These are phyloP conservation scores for Meandrina meandrites DNA, from an alignment of 92 coral and sea anemone species.

Conservation along the genomic window DNA sequence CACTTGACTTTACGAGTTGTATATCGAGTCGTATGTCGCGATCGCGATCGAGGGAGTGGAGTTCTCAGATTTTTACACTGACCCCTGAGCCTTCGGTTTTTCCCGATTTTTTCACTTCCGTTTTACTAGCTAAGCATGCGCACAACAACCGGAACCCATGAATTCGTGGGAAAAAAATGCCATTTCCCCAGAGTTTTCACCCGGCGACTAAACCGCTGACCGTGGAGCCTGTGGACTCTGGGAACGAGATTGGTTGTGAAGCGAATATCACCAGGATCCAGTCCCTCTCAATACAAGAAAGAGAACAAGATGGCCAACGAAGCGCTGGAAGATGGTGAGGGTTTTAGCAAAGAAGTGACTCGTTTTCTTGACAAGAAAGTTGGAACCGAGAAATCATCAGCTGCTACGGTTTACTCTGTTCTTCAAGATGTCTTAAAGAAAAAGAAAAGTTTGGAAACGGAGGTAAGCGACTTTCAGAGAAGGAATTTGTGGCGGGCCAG, in stretches of 20 bases:
- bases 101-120: no score
- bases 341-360: slow-evolving; percentile 37
- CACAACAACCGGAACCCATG: no score
- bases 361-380: slow-evolving; percentile 51
- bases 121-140: no score
- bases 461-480: slow-evolving; percentile 40
- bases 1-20: no score
- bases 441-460: slow-evolving; percentile 44
- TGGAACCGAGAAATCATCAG: slow-evolving; percentile 37
- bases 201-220: no score
- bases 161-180: no score
- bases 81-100: no score
- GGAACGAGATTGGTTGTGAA: neutral
- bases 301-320: slow-evolving; percentile 65
- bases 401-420: slow-evolving; percentile 32
- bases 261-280: neutral
- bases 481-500: neutral
- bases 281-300: slow-evolving; percentile 18
- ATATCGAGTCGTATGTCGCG: no score
- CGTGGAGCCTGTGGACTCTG: no score
- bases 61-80: no score
- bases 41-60: no score
- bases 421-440: slow-evolving; percentile 46
- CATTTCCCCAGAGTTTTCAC: no score
- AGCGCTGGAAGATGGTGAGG: neutral